Evolutionary conservation across 1,140 invertebrate genomes (phyloP), one percentile per base, ranked within the genome.

Genomic region (Nephotettix cincticeps): DNA sequence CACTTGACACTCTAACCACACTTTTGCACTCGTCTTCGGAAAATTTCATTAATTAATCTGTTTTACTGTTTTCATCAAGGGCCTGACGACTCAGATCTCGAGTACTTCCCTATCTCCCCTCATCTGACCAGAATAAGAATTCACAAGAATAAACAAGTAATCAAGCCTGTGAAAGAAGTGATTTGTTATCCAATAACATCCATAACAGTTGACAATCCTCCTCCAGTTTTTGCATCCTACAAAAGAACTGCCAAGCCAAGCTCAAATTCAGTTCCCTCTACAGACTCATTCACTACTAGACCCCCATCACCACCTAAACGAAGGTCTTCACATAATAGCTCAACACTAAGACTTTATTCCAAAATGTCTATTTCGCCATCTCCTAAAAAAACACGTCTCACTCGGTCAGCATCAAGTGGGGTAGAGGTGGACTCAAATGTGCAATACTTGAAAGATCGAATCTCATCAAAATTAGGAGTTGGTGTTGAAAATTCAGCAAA

Each of bases 51-150:
- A 61, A 27, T 27, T 1, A 36, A 71, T 67, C 56, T 73, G 27
- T 73, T 75, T 70, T 76, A 71, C 58, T 69, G 30, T 58, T 32
- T 28, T 27, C 25, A 32, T 36, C 36, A 43, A 43, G 64, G 64
- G 36, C 14, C 71, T 74, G 75, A 76, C 56, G 73, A 76, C 28
- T 80, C 87, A 63, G 87, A 88, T 82, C 87, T 92, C 75, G 90
- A 93, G 83, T 93, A 92, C 81, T 91, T 92, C 80, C 91, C 91
- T 75, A 90, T 93, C 74, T 90, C 91, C 68, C 86, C 91, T 40
- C 91, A 90, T 68, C 81, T 93, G 76, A 93, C 90, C 71, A 88
- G 90, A 82, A 92, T 93, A 77, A 87, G 90, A 78, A 87, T 92
- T 21, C 89, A 90, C 78, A 91, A 88, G 80, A 88, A 84, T 68